phyloP scores from a whole-genome alignment of 2,888 invertebrate species.

The Caradrina clavipalpis region DNA sequence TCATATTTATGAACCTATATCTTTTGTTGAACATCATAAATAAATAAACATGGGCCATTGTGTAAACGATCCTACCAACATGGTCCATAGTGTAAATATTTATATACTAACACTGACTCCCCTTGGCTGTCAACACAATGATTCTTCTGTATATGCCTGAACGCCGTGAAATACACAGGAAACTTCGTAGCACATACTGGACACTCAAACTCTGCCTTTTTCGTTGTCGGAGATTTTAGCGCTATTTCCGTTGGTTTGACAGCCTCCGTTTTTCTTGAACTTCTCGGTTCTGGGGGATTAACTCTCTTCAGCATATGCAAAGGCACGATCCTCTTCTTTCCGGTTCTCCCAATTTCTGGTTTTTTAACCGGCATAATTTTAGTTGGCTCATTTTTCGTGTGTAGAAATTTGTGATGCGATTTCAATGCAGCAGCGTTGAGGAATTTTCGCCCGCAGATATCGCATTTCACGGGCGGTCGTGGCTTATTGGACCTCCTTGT shows the following conservation, averaged over 20 bases:
- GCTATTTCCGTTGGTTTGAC: slow-evolving; percentile 23
- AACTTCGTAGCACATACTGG: slow-evolving; percentile 76
- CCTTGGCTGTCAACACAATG: slow-evolving; percentile 72
- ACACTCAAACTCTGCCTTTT: slow-evolving; percentile 76
- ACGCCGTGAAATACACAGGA: slow-evolving; percentile 73
- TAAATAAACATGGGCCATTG: no score
- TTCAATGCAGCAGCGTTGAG: slow-evolving; percentile 69
- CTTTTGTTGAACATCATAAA: no score
- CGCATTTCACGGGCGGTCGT: slow-evolving; percentile 72
- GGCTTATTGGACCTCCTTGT: slow-evolving; percentile 71
- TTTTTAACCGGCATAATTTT: slow-evolving; percentile 44
- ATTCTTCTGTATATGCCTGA: slow-evolving; percentile 78
- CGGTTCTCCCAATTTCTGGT: slow-evolving; percentile 7
- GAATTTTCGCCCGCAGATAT: slow-evolving; percentile 75
- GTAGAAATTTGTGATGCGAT: slow-evolving; percentile 71
- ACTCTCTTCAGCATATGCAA: slow-evolving; percentile 42
- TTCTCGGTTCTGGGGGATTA: slow-evolving; percentile 6
- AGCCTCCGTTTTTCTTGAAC: slow-evolving; percentile 15
- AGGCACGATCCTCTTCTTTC: slow-evolving; percentile 38
- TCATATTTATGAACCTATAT: no score
- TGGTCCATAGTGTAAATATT: slow-evolving; percentile 3
- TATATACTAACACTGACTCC: slow-evolving; percentile 74
- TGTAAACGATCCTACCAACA: neutral
- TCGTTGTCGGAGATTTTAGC: slow-evolving; percentile 9
- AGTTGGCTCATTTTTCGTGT: slow-evolving; percentile 39